Percentiles rank a stretch among this genome's conserved stretches.
Evolutionary conservation across 2,888 invertebrate genomes (phyloP).

Genomic region (Cephus rjabovi): DNA sequence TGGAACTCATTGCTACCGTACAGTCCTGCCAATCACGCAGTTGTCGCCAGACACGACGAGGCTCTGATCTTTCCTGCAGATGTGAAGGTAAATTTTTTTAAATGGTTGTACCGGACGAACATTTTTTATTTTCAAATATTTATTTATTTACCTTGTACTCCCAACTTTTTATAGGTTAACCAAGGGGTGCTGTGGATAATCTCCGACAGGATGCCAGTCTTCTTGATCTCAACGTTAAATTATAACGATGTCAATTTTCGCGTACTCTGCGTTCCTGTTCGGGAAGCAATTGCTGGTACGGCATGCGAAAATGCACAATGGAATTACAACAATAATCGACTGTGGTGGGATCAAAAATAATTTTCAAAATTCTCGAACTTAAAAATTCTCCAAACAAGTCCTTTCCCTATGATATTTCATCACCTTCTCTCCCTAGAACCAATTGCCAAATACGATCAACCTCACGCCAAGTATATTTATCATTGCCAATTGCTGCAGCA

Average conservation of each 20-base stretch:
- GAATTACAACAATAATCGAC: slow-evolving; percentile 46
- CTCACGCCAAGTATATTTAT: background rate
- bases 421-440: background rate
- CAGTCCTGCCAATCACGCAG: slow-evolving; percentile 74
- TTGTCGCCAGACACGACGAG: slow-evolving; percentile 81
- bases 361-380: background rate
- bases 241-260: slow-evolving; percentile 84
- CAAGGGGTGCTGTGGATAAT: slow-evolving; percentile 81
- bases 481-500: background rate
- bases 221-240: slow-evolving; percentile 76
- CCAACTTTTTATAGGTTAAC: slow-evolving; percentile 68
- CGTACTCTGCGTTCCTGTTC: slow-evolving; percentile 78
- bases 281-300: slow-evolving; percentile 76
- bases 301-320: slow-evolving; percentile 72
- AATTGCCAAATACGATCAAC: background rate
- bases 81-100: slow-evolving; percentile 72
- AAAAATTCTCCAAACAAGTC: background rate
- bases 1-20: slow-evolving; percentile 80
- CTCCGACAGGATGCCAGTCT: slow-evolving; percentile 85
- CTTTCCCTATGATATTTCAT: background rate
- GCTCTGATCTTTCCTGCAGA: slow-evolving; percentile 84
- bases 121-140: background rate
- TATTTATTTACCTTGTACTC: background rate
- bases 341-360: slow-evolving; percentile 55
- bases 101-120: background rate